Conservation (phyloP, 1,140 invertebrate genomes). For the Drosophila equinoxialis region DNA sequence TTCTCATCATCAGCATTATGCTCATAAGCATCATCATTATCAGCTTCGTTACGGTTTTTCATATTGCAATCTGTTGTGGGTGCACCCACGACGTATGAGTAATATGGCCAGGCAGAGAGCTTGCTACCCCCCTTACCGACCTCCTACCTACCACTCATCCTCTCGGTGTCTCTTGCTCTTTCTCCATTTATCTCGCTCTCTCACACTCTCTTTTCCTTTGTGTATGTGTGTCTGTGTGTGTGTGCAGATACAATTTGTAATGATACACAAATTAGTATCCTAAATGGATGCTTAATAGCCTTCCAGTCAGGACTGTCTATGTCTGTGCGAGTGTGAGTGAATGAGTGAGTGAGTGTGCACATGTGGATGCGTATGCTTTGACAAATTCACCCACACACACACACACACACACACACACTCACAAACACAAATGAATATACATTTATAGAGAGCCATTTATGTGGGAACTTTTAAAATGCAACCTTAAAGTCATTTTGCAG, state of each 20-base stretch:
- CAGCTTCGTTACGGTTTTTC: slow-evolving; percentile 46
- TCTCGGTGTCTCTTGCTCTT: not conserved
- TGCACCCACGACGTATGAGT: slow-evolving; percentile 67
- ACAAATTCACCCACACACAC: slow-evolving; percentile 20
- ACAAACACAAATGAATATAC: not conserved
- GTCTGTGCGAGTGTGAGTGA: slow-evolving; percentile 7
- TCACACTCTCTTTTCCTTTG: not conserved
- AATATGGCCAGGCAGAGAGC: slow-evolving; percentile 26
- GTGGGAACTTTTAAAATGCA: not conserved
- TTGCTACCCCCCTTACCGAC: not conserved
- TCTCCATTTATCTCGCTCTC: not conserved
- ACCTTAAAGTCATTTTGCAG: slow-evolving; percentile 11
- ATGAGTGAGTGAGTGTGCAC: slow-evolving; percentile 1
- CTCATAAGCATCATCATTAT: slow-evolving; percentile 17
- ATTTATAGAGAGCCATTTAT: slow-evolving; percentile 1
- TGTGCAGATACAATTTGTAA: slow-evolving; percentile 78
- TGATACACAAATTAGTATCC: slow-evolving; percentile 82
- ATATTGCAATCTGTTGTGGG: slow-evolving; percentile 41
- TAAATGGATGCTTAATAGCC: slow-evolving; percentile 82
- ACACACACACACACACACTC: slow-evolving; percentile 10
- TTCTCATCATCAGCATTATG: slow-evolving; percentile 18
- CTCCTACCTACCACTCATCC: not conserved
- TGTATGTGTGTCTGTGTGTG: slow-evolving; percentile 34
- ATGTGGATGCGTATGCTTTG: slow-evolving; percentile 6
- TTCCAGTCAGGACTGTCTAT: slow-evolving; percentile 18